Evolutionary conservation across 2,797 vertebrate genomes (phyloP), one percentile per base, ranked within the genome.

Genomic region (Melanotaenia nigrans): DNA sequence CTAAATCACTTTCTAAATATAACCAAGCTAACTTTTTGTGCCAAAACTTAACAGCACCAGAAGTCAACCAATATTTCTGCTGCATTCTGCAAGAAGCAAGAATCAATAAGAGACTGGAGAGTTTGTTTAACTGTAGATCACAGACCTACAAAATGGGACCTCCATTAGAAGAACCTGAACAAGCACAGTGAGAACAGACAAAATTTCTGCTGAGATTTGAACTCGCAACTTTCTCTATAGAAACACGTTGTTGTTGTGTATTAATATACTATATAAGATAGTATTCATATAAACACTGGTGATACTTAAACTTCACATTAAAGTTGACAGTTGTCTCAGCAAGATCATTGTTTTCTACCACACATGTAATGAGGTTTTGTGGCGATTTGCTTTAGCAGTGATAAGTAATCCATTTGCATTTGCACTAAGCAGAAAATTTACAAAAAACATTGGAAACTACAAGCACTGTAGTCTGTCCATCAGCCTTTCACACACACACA

Each of bases 291-390:
- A 35, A 35, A 35, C 35, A 35, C 35, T 35, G 35, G 35, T 35
- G 32, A 18, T 10, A 67, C 77, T 77, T 67, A 83, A 80, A 73
- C 69, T 62, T 33, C 6, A 87, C 80, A 3, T 12, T 61, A 36
- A 85, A 61, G 24, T 65, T 71, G 54, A 77, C 53, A 16, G 67
- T 75, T 47, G n/a, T 77, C 14, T 75, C 53, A 36, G n/a, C 2
- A 45, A 9, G 5, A 1, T 0, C 7, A 3, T 63, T 0, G 32
- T 71, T 74, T 12, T 55, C 1, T n/a, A 12, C 74, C 24, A 58
- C 9, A 67, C 83, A 28, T 28, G 28, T 28, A 83, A 14, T 78
- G 77, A 42, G 49, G 35, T 64, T 63, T 75, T 80, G 58, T 84
- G 74, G 54, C 79, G 0, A 20, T 76, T 56, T 28, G 81, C 76